A percentile compares a stretch with the other conserved stretches of the same genome.
These are phyloP conservation scores for Holacanthus passer DNA, from an alignment of 2,113 vertebrate genomes.

Conservation along the genomic window DNA sequence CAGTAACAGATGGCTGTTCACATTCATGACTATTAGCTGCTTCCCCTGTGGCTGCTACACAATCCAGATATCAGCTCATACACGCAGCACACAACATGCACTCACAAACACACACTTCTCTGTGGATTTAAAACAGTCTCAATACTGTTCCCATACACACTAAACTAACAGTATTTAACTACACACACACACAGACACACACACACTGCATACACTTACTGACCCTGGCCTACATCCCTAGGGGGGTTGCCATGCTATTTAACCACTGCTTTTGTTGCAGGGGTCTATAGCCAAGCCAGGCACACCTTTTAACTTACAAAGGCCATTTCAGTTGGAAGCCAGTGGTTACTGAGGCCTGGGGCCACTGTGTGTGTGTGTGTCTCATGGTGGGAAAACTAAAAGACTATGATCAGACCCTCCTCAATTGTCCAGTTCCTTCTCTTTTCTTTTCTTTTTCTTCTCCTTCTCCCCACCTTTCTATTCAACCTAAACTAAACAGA, in stretches of 20 bases:
- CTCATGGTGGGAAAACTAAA: constrained; percentile 57
- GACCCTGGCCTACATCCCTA: constrained; percentile 55
- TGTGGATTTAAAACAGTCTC: constrained; percentile 35
- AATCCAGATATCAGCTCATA: constrained; percentile 15
- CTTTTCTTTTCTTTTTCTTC: constrained; percentile 33
- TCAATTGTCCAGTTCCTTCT: constrained; percentile 59
- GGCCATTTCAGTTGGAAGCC: constrained; percentile 69
- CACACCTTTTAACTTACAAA: constrained; percentile 78
- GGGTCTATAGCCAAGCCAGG: constrained; percentile 59
- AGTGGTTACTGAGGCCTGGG: constrained; percentile 68
- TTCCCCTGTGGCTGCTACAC: constrained; percentile 29
- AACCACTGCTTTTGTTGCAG: constrained; percentile 70
- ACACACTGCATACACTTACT: constrained; percentile 36
- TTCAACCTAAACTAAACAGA: neutral
- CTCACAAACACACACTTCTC: constrained; percentile 2
- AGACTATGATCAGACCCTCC: constrained; percentile 72
- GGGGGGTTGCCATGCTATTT: constrained; percentile 72
- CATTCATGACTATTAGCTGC: constrained; percentile 46
- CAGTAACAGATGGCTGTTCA: constrained; percentile 49
- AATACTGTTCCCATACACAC: constrained; percentile 30
- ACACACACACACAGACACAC: constrained; percentile 19
- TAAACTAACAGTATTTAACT: constrained; percentile 39
- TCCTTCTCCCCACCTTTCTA: constrained; percentile 1
- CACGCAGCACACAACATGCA: neutral
- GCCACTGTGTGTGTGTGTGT: constrained; percentile 15